A percentile compares a stretch with the other conserved stretches of the same genome.
Evolutionary conservation across 2,797 vertebrate species (phyloP).

Genomic region (Lutjanus argentimaculatus): DNA sequence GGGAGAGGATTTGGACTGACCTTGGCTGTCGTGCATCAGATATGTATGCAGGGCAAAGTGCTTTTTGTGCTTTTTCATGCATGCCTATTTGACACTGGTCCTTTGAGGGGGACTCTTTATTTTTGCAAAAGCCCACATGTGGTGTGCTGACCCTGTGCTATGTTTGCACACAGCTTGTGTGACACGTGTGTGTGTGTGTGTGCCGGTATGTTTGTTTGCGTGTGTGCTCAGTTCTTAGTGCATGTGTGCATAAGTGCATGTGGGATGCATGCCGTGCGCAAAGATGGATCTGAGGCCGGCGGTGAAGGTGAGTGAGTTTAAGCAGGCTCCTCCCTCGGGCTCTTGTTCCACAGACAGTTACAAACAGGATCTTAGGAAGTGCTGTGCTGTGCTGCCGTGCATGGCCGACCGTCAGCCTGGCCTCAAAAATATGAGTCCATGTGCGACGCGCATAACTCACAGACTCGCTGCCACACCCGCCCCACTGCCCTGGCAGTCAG

Average conservation of each 20-base stretch:
- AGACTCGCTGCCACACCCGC: constrained; percentile 51
- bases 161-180: constrained; percentile 65
- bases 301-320: constrained; percentile 86
- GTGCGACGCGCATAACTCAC: constrained; percentile 73
- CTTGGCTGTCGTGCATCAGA: constrained; percentile 70
- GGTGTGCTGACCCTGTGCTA: constrained; percentile 70
- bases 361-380: constrained; percentile 85
- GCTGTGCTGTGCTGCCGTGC: constrained; percentile 74
- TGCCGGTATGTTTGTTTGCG: constrained; percentile 23
- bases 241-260: constrained; percentile 65
- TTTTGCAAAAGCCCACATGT: constrained; percentile 76
- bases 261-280: constrained; percentile 62
- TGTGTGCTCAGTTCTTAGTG: constrained; percentile 45
- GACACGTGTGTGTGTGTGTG: constrained; percentile 28
- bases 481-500: constrained; percentile 61
- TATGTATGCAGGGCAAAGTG: constrained; percentile 71
- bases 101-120: constrained; percentile 74
- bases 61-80: constrained; percentile 76
- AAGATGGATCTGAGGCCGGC: constrained; percentile 74
- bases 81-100: constrained; percentile 74
- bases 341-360: constrained; percentile 85
- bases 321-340: constrained; percentile 80
- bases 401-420: constrained; percentile 75
- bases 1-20: constrained; percentile 65
- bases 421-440: constrained; percentile 81